A percentile compares a stretch with the other conserved stretches of the same genome.
These are phyloP conservation scores for Euplagia quadripunctaria DNA, from an alignment of 2,888 invertebrate species.

Conservation along the genomic window DNA sequence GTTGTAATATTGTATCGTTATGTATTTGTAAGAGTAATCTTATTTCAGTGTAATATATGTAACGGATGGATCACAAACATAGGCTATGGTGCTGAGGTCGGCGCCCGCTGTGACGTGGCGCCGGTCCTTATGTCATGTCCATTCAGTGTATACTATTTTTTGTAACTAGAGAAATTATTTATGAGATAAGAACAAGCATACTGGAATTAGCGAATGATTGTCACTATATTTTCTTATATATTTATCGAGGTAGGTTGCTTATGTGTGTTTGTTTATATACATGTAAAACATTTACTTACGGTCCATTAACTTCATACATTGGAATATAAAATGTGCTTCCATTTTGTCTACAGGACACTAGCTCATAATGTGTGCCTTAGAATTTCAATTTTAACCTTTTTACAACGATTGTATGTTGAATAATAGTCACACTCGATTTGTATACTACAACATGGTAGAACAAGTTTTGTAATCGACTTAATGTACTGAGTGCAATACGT, in stretches of 20 bases:
- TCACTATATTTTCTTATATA: slow-evolving; percentile 86
- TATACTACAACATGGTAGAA: slow-evolving; percentile 40
- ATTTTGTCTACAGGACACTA: slow-evolving; percentile 60
- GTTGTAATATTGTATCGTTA: slow-evolving; percentile 88
- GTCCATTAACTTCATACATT: slow-evolving; percentile 55
- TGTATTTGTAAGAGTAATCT: slow-evolving; percentile 86
- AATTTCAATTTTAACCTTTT: slow-evolving; percentile 59
- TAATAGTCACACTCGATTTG: slow-evolving; percentile 26
- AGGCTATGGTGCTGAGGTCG: slow-evolving; percentile 72
- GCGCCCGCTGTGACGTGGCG: slow-evolving; percentile 32
- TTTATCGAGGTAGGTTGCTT: slow-evolving; percentile 84
- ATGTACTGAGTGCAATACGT: slow-evolving; percentile 78
- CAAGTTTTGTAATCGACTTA: slow-evolving; percentile 56
- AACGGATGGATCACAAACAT: slow-evolving; percentile 77
- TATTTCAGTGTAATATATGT: slow-evolving; percentile 82
- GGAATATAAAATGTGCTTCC: slow-evolving; percentile 63
- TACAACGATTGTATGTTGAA: slow-evolving; percentile 52
- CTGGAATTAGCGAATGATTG: slow-evolving; percentile 78
- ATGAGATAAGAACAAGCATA: slow-evolving; percentile 85
- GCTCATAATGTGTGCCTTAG: slow-evolving; percentile 79
- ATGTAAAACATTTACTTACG: slow-evolving; percentile 74
- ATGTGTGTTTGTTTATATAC: slow-evolving; percentile 82
- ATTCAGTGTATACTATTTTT: slow-evolving; percentile 85
- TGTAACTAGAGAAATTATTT: slow-evolving; percentile 87
- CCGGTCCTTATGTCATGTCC: slow-evolving; percentile 57